A percentile compares a stretch with the other conserved stretches of the same genome.
These are phyloP conservation scores for Habrosyne pyritoides DNA, from an alignment of 2,888 invertebrate genomes.

Conservation along the genomic window DNA sequence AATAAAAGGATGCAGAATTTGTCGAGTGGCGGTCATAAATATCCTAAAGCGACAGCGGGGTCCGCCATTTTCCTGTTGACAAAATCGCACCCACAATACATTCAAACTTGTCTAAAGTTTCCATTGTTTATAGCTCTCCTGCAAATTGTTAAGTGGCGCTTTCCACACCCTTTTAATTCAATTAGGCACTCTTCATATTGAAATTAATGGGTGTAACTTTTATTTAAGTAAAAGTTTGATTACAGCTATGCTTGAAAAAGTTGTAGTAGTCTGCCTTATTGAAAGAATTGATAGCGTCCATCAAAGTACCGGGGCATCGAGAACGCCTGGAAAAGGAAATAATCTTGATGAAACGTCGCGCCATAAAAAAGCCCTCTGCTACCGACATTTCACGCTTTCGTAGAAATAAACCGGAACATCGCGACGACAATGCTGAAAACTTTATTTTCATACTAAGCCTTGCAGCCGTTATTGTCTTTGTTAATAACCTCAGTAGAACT, in stretches of 20 bases:
- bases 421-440: slow-evolving; percentile 54
- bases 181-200: slow-evolving; percentile 41
- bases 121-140: slow-evolving; percentile 66
- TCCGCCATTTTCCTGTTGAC: slow-evolving; percentile 82
- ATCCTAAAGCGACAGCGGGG: slow-evolving; percentile 69
- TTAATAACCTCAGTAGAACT: slow-evolving; percentile 54
- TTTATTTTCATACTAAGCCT: slow-evolving; percentile 59
- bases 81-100: slow-evolving; percentile 77
- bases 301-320: slow-evolving; percentile 51
- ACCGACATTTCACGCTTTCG: slow-evolving; percentile 46
- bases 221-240: slow-evolving; percentile 13
- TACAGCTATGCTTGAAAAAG: slow-evolving; percentile 19
- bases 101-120: slow-evolving; percentile 78
- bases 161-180: slow-evolving; percentile 56
- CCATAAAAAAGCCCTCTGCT: slow-evolving; percentile 63
- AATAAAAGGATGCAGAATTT: slow-evolving; percentile 77
- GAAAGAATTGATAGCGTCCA: slow-evolving; percentile 58
- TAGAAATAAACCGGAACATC: slow-evolving; percentile 57
- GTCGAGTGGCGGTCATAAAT: slow-evolving; percentile 76
- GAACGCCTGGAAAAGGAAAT: slow-evolving; percentile 65
- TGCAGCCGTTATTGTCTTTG: slow-evolving; percentile 57
- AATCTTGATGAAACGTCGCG: slow-evolving; percentile 74
- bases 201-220: slow-evolving; percentile 38
- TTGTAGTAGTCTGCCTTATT: too few relatives aligned
- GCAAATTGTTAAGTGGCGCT: slow-evolving; percentile 58